Percentiles rank a stretch among this genome's conserved stretches.
phyloP scores from a whole-genome alignment of 1,140 invertebrate genomes.

The Himalopsyche phryganea region DNA sequence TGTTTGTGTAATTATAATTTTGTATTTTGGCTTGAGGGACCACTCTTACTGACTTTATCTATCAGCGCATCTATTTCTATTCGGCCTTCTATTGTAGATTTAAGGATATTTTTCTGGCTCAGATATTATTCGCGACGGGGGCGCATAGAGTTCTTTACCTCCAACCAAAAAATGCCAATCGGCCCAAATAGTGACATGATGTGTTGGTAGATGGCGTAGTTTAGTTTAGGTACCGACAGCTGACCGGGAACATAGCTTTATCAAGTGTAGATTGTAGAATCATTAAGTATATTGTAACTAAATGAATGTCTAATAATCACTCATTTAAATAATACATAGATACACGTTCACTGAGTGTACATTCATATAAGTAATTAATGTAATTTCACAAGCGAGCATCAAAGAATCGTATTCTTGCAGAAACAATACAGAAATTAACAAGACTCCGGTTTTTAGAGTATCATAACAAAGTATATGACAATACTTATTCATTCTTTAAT shows the following conservation, averaged over 20 bases:
- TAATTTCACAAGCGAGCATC: slow-evolving; percentile 20
- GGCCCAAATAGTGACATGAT: slow-evolving; percentile 22
- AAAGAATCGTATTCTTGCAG: too few species aligned
- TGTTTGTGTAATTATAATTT: slow-evolving; percentile 26
- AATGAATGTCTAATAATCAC: slow-evolving; percentile 20
- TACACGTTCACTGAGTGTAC: slow-evolving; percentile 7
- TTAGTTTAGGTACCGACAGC: slow-evolving; percentile 35
- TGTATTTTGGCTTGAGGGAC: slow-evolving; percentile 35
- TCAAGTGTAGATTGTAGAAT: slow-evolving; percentile 45
- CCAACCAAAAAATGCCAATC: neutral
- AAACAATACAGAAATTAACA: neutral
- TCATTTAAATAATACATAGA: slow-evolving; percentile 12
- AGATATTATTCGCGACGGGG: neutral
- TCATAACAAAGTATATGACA: too few species aligned
- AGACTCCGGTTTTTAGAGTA: too few species aligned
- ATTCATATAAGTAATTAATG: slow-evolving; percentile 10
- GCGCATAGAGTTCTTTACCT: neutral
- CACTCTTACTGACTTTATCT: slow-evolving; percentile 35
- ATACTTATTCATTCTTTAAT: too few species aligned
- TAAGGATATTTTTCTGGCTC: slow-evolving; percentile 11
- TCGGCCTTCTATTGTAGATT: slow-evolving; percentile 17
- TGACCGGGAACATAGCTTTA: slow-evolving; percentile 54
- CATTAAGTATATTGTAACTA: slow-evolving; percentile 16
- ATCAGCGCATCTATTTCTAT: slow-evolving; percentile 33
- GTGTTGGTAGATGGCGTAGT: slow-evolving; percentile 35